Conservation (phyloP, 2,888 invertebrate genomes). For the Drosophila neotestacea region DNA sequence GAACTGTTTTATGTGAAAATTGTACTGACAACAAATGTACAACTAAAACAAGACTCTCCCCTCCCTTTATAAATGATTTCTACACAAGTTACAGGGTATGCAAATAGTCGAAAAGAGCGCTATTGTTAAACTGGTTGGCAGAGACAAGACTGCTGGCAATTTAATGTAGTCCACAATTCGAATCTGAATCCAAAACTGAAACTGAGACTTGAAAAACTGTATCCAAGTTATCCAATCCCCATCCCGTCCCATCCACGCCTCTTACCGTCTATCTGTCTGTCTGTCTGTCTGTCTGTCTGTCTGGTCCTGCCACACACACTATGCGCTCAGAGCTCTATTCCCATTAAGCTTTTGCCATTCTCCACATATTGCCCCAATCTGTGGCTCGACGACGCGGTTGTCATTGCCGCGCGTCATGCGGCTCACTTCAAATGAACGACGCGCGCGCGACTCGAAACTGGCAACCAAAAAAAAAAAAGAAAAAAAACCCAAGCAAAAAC, state of each 20-base stretch:
- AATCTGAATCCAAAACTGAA: conserved; percentile 38
- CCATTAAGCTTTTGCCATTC: conserved; percentile 51
- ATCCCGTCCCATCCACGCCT: background rate
- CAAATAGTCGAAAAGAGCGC: background rate
- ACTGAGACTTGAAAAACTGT: conserved; percentile 26
- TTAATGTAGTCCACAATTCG: conserved; percentile 66
- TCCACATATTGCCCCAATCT: conserved; percentile 34
- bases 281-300: background rate
- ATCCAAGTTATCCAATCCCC: conserved; percentile 9
- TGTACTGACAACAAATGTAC: no score
- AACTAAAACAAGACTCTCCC: no score
- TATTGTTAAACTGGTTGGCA: conserved; percentile 42
- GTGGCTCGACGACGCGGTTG: conserved; percentile 40
- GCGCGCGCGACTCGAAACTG: conserved; percentile 48
- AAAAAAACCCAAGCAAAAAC: background rate
- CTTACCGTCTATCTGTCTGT: no score
- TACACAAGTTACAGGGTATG: conserved; percentile 21
- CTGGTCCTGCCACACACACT: conserved; percentile 8
- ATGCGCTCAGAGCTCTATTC: conserved; percentile 17
- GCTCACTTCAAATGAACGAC: conserved; percentile 73
- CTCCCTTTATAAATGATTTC: no score
- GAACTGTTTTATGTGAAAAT: no score
- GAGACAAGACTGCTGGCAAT: conserved; percentile 33
- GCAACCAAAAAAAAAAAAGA: background rate
- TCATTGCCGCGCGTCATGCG: conserved; percentile 71